phyloP scores from a whole-genome alignment of 2,797 vertebrate species.

The Catostomus latipinnis region DNA sequence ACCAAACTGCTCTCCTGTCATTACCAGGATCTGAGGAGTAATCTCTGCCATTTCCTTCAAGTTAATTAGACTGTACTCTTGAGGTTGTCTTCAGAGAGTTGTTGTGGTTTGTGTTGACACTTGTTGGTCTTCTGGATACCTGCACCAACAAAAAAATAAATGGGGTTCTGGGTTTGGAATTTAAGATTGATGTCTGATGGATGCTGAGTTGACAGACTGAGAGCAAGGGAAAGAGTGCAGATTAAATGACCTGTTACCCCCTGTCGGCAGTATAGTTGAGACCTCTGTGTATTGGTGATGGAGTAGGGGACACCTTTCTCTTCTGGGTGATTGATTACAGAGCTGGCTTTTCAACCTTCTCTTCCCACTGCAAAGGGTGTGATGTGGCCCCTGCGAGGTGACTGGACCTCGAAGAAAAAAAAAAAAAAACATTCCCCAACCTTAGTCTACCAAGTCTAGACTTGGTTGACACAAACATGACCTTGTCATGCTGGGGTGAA shows the following conservation, averaged over 20 bases:
- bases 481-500: conserved; percentile 51
- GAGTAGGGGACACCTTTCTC: conserved; percentile 41
- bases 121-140: neutral
- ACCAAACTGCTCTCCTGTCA: conserved; percentile 44
- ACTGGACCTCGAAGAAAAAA: conserved; percentile 1
- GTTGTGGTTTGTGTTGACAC: neutral
- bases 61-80: conserved; percentile 47
- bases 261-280: neutral
- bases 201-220: conserved; percentile 17
- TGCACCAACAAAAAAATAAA: neutral
- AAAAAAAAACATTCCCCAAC: neutral
- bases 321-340: conserved; percentile 54
- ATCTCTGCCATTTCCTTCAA: conserved; percentile 31
- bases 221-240: conserved; percentile 35
- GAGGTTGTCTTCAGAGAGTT: conserved; percentile 10
- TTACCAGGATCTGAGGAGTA: conserved; percentile 50
- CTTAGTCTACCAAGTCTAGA: conserved; percentile 49
- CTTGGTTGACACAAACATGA: conserved; percentile 49
- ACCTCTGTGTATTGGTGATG: conserved; percentile 44
- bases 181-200: conserved; percentile 2
- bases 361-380: conserved; percentile 42
- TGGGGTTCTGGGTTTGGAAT: neutral
- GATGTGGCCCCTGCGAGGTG: conserved; percentile 9
- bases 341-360: conserved; percentile 31
- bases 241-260: conserved; percentile 56